phyloP scores from a whole-genome alignment of 2,113 vertebrate genomes.

The Coptodon rendalli region DNA sequence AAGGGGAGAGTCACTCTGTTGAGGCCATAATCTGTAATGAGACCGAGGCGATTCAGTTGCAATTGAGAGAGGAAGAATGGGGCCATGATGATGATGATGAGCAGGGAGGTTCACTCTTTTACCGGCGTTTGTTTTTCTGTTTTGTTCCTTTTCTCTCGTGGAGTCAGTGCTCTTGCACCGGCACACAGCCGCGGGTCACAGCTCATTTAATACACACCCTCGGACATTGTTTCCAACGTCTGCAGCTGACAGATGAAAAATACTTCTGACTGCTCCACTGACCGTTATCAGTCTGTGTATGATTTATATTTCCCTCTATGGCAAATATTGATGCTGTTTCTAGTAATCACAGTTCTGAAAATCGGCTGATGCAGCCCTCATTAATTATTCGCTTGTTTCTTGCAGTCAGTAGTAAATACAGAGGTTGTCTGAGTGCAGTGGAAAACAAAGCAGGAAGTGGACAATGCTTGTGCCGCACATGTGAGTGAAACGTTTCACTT shows the following conservation, averaged over 20 bases:
- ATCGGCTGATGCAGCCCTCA: neutral
- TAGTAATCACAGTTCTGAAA: neutral
- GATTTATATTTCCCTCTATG: conserved; percentile 23
- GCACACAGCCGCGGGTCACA: conserved; percentile 50
- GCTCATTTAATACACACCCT: conserved; percentile 61
- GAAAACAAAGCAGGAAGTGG: neutral
- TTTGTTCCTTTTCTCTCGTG: conserved; percentile 41
- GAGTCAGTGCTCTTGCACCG: conserved; percentile 28
- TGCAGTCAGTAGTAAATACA: neutral
- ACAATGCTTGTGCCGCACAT: neutral
- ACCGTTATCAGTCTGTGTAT: conserved; percentile 27
- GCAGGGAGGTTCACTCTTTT: conserved; percentile 60
- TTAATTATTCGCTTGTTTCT: neutral
- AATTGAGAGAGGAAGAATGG: conserved; percentile 66
- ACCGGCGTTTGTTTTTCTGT: conserved; percentile 63
- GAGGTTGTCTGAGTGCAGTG: neutral
- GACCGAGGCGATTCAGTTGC: conserved; percentile 64
- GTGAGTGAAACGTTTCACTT: neutral
- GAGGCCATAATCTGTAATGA: conserved; percentile 67
- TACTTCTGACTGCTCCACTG: conserved; percentile 27
- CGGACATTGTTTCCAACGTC: conserved; percentile 31
- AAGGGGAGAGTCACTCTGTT: conserved; percentile 60
- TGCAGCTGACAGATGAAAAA: conserved; percentile 55
- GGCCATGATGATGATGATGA: conserved; percentile 63
- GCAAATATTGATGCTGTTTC: neutral